Base-by-base conservation (phyloP, 2,113 vertebrate genomes). In the Orientallactaga bullata region DNA sequence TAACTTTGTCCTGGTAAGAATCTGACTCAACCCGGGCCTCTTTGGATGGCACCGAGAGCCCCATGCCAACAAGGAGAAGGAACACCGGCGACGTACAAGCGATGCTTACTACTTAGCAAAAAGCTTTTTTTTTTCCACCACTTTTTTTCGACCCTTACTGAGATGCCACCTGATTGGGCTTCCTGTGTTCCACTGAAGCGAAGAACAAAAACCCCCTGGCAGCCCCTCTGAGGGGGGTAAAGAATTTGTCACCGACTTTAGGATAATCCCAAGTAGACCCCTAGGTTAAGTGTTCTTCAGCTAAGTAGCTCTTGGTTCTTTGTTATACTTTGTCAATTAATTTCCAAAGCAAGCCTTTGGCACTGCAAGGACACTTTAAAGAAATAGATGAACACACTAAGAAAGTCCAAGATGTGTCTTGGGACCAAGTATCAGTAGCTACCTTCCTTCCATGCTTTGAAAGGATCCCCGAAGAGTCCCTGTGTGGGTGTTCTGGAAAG, bases 11-110 rank as follows among this genome's bases (percentile, higher is more conserved):
- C 78, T 66, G 21, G 55, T n/a, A 92, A 37, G 72, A 93, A 85
- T 73, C 26, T 90, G 88, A 97, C 89, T 95, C 94, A 96, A 95
- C 78, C 68, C 78, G 63, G 88, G 81, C 65, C 84, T 93, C 71
- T 85, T 93, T 89, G 91, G 93, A 97, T 96, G 81, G 35, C 72
- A 68, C 11, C 9, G 12, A 72, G 69, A 65, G 86, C 74, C 85
- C 89, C 89, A 76, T 51, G 87, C 81, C 95, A 96, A 76, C 17
- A 37, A 82, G 20, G 69, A 90, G 72, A 90, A 79, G 63, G 84
- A 89, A 89, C 81, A 95, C 32, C 35, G 51, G 84, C 58, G 84
- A 90, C 82, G 72, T 61, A 89, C 32, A 80, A 71, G n/a, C 16
- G 73, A 82, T 92, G 91, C 87, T 63, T 69, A 82, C 71, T 58